Evolutionary conservation across 2,888 invertebrate species (phyloP).

Genomic region (Phalera bucephala): DNA sequence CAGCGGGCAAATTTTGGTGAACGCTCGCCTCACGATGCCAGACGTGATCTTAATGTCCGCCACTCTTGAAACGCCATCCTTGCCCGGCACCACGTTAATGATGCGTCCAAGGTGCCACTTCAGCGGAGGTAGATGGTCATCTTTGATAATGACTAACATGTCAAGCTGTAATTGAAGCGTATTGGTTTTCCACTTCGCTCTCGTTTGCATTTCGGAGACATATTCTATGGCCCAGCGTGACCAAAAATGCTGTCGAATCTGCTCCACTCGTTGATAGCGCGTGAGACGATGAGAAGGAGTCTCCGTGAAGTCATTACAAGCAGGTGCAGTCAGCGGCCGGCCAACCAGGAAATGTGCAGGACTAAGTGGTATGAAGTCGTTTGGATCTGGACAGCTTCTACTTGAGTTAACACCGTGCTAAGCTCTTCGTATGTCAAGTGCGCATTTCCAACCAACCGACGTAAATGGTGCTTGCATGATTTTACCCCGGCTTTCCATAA

Average conservation of each 20-base stretch:
- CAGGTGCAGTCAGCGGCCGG: conserved; percentile 10
- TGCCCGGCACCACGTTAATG: neutral
- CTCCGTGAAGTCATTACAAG: neutral
- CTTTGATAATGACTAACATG: neutral
- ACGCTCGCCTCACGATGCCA: neutral
- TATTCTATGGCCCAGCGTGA: neutral
- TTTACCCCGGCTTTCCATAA: conserved; percentile 18
- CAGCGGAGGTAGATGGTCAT: neutral
- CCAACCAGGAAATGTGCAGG: conserved; percentile 14
- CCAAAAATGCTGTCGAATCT: neutral
- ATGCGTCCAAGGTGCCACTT: neutral
- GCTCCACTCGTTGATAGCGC: neutral
- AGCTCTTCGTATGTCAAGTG: conserved; percentile 22
- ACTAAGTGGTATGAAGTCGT: conserved; percentile 6
- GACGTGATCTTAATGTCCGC: neutral
- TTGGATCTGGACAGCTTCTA: neutral
- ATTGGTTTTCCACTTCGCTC: neutral
- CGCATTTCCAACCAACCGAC: too few relatives aligned
- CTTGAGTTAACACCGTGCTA: conserved; percentile 12
- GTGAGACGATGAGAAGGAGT: neutral
- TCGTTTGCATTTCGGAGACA: neutral
- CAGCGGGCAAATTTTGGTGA: neutral
- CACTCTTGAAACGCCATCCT: neutral
- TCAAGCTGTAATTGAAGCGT: neutral
- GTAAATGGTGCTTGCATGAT: too few relatives aligned